Base-by-base conservation (phyloP, 2,113 vertebrate genomes). In the Aplodontia rufa region DNA sequence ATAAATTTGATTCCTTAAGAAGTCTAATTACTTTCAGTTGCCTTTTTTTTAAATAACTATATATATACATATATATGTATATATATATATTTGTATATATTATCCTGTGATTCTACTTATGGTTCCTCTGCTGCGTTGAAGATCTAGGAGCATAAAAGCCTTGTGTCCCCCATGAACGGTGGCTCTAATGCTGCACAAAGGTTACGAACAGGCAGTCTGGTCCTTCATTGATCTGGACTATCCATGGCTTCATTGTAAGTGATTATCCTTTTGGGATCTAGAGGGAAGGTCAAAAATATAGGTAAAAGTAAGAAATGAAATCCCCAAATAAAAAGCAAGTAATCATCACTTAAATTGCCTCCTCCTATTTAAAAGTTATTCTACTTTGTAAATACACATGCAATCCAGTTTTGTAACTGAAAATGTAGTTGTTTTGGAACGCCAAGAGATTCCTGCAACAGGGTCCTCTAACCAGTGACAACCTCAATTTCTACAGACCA, bases 251-350 rank as follows among this genome's bases (percentile, higher is more conserved):
- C 99, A 95, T 99, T 98, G 88, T 99, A 99, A 98, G 99, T 98
- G 98, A 99, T 99, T 98, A 99, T 99, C 98, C 99, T 99, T 99
- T 99, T 99, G 98, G 99, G 99, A 99, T 99, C 99, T 99, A 95
- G 49, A 95, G 64, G 45, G 45, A 96, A 96, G 82, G 58, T 96
- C 90, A 14, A 97, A 85, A 74, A 40, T 68, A 35, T 85, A 78
- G 10, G 24, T 60, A 90, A 74, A 96, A 82, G 10, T 24, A n/a
- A 49, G 58, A 75, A 26, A 58, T 84, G 26, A 32, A 92, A 93
- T 74, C 68, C 91, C 92, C 90, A 95, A 82, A 90, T 35, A 11
- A 22, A 53, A 35, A 32, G 37, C 37, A 93, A 97, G 83, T 17
- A 35, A 17, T n/a, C 51, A 90, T 37, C 30, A 28, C 9, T 53